Evolutionary conservation across 2,113 vertebrate species (phyloP).

Genomic region (Anarhynchus alexandrinus): DNA sequence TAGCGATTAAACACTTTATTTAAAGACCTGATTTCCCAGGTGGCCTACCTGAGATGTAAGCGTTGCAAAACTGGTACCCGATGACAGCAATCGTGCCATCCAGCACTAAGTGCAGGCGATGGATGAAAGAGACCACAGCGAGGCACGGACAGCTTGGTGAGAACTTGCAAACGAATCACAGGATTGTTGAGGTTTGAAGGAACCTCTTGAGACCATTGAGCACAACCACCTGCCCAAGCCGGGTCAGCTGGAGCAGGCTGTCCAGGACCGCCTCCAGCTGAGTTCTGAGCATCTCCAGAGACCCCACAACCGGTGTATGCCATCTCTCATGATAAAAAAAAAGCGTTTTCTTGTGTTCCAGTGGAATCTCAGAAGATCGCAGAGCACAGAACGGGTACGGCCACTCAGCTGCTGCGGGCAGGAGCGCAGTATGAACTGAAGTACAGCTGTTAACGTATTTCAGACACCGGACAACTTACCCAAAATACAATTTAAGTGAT

Average conservation of each 20-base stretch:
- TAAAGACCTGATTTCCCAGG: not conserved
- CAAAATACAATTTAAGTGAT: not conserved
- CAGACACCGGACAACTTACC: not conserved
- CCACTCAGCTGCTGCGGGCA: too few relatives aligned
- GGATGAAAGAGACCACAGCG: not conserved
- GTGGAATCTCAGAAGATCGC: not conserved
- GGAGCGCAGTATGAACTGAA: not conserved
- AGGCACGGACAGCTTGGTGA: not conserved
- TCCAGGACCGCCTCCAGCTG: too few relatives aligned
- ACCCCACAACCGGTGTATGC: not conserved
- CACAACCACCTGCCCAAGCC: not conserved
- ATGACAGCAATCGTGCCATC: too few relatives aligned
- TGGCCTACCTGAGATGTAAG: not conserved
- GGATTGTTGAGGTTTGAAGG: not conserved
- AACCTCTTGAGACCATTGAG: not conserved
- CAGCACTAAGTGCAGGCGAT: not conserved
- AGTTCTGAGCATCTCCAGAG: not conserved
- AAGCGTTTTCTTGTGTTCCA: not conserved
- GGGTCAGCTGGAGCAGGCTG: not conserved
- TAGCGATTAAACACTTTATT: not conserved
- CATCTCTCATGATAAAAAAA: not conserved
- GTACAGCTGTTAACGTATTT: accelerated
- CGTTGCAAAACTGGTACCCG: not conserved
- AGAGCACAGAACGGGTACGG: not conserved
- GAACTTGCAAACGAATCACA: not conserved